These are phyloP conservation scores for Meriones unguiculatus DNA, from an alignment of 2,113 vertebrate genomes.

Conservation along the genomic window DNA sequence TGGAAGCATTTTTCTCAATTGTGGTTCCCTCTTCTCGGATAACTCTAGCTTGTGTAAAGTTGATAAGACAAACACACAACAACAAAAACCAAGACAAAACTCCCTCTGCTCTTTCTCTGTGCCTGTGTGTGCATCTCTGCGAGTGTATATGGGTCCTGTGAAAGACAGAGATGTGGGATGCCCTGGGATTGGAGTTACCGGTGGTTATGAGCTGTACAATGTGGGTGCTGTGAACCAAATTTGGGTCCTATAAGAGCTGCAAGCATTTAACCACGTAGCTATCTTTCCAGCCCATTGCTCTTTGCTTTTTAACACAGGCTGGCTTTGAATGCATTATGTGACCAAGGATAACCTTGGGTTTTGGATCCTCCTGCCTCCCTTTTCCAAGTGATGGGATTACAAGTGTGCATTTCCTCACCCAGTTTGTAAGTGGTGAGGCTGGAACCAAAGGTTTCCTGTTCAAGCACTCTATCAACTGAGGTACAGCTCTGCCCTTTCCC, in stretches of 20 bases:
- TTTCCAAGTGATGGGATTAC: not conserved
- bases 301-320: not conserved
- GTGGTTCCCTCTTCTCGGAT: not conserved
- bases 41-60: not conserved
- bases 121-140: not conserved
- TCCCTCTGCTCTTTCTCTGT: not conserved
- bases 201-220: not conserved
- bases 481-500: not conserved
- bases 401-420: too few species aligned
- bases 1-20: not conserved
- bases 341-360: not conserved
- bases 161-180: not conserved
- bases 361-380: not conserved
- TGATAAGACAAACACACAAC: not conserved
- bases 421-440: not conserved
- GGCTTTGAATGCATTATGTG: not conserved
- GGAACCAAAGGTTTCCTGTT: not conserved
- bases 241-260: not conserved
- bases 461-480: not conserved
- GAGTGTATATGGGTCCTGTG: not conserved
- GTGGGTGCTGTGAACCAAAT: not conserved
- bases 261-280: not conserved
- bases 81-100: not conserved
- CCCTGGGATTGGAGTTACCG: not conserved
- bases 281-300: not conserved